A percentile compares a stretch with the other conserved stretches of the same genome.
These are phyloP conservation scores for Aproaerema taeniolella DNA, from an alignment of 2,888 invertebrate genomes.

Conservation along the genomic window DNA sequence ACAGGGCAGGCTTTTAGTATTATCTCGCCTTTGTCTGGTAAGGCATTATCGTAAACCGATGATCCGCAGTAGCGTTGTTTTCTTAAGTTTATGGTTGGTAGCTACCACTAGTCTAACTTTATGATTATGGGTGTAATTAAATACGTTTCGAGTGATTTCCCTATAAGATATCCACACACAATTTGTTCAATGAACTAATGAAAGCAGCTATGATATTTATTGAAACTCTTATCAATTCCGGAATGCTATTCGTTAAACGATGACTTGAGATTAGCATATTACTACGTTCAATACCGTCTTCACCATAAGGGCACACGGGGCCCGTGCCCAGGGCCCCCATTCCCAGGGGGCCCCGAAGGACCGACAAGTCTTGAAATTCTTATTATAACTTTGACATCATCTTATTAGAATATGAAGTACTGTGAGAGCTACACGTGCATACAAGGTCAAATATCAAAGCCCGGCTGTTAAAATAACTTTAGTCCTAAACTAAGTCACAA, in stretches of 20 bases:
- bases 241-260: background rate
- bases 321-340: no score
- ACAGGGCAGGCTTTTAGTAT: slow-evolving; percentile 14
- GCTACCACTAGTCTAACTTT: slow-evolving; percentile 2
- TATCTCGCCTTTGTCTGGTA: slow-evolving; percentile 16
- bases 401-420: no score
- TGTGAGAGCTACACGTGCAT: no score
- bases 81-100: slow-evolving; percentile 11
- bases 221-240: background rate
- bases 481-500: no score
- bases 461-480: no score
- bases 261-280: background rate
- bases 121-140: slow-evolving; percentile 2
- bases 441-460: no score
- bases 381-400: no score
- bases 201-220: background rate
- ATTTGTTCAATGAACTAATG: background rate
- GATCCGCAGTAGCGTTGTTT: slow-evolving; percentile 8
- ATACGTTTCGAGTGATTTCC: slow-evolving; percentile 2
- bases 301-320: no score
- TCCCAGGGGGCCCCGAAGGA: no score
- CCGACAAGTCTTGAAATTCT: no score
- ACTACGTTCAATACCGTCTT: no score
- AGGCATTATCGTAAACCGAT: slow-evolving; percentile 15
- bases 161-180: background rate